phyloP scores from a whole-genome alignment of 2,888 invertebrate genomes.

The Cephus pygmeus region DNA sequence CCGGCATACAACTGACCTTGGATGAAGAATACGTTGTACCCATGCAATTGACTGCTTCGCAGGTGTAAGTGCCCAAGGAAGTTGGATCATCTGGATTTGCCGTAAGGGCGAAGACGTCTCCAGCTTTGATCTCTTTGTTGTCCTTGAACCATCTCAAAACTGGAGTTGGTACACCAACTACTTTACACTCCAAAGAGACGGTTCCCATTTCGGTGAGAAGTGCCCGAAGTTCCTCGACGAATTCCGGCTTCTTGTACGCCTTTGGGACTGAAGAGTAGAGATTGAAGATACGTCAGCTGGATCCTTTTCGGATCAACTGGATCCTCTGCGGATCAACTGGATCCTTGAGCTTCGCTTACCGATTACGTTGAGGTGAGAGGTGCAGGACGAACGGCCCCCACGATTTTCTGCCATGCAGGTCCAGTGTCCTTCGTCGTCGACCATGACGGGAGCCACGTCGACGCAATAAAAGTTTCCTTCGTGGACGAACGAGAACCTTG shows the following conservation, averaged over 20 bases:
- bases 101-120: slow-evolving; percentile 88
- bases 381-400: slow-evolving; percentile 80
- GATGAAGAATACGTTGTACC: slow-evolving; percentile 86
- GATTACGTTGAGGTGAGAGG: slow-evolving; percentile 82
- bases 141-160: slow-evolving; percentile 84
- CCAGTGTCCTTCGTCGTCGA: slow-evolving; percentile 88
- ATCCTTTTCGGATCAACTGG: background rate
- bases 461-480: slow-evolving; percentile 90
- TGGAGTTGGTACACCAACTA: slow-evolving; percentile 89
- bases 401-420: slow-evolving; percentile 84
- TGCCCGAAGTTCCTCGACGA: slow-evolving; percentile 85
- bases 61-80: slow-evolving; percentile 87
- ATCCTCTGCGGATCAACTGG: background rate
- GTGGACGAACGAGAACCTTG: slow-evolving; percentile 80
- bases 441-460: slow-evolving; percentile 83
- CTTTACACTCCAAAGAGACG: slow-evolving; percentile 91
- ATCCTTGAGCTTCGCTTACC: slow-evolving; percentile 65
- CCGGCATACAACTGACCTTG: slow-evolving; percentile 62
- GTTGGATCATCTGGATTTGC: slow-evolving; percentile 88
- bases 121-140: slow-evolving; percentile 87
- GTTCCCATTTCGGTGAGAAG: slow-evolving; percentile 88
- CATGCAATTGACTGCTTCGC: slow-evolving; percentile 91
- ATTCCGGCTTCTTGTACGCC: slow-evolving; percentile 88
- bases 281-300: background rate
- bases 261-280: slow-evolving; percentile 75